Evolutionary conservation across 2,113 vertebrate species (phyloP).

Genomic region (Glaucomys volans): DNA sequence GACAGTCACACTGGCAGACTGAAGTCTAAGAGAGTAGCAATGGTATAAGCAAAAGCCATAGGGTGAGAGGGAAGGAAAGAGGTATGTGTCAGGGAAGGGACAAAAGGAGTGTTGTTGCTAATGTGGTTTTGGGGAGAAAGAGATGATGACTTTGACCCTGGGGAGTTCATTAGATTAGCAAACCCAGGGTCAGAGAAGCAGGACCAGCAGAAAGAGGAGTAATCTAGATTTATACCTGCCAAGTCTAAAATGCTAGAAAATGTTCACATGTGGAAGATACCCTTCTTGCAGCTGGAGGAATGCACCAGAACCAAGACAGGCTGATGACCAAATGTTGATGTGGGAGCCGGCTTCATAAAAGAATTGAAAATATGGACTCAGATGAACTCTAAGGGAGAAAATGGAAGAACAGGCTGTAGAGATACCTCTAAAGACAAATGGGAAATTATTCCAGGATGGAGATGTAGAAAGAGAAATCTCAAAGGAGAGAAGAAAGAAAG

Average conservation of each 20-base stretch:
- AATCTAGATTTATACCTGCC: neutral
- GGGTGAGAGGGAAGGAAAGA: neutral
- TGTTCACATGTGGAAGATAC: neutral
- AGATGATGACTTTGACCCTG: neutral
- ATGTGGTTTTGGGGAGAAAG: neutral
- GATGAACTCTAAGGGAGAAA: neutral
- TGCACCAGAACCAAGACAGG: fast-evolving
- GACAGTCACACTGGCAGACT: fast-evolving
- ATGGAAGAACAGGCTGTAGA: too few species aligned
- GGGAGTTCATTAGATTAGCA: neutral
- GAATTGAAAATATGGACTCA: fast-evolving
- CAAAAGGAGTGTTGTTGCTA: neutral
- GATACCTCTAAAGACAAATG: neutral
- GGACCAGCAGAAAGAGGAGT: neutral
- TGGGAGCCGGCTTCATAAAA: neutral
- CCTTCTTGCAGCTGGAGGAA: neutral
- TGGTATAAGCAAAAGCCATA: neutral
- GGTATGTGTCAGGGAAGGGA: neutral
- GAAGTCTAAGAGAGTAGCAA: neutral
- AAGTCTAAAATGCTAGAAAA: neutral
- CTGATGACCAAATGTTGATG: fast-evolving
- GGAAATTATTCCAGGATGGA: neutral
- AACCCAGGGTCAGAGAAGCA: neutral
- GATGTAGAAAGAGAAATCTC: neutral
- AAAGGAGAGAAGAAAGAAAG: neutral